These are phyloP conservation scores for Diachrysia chrysitis DNA, from an alignment of 2,888 invertebrate species.

Conservation along the genomic window DNA sequence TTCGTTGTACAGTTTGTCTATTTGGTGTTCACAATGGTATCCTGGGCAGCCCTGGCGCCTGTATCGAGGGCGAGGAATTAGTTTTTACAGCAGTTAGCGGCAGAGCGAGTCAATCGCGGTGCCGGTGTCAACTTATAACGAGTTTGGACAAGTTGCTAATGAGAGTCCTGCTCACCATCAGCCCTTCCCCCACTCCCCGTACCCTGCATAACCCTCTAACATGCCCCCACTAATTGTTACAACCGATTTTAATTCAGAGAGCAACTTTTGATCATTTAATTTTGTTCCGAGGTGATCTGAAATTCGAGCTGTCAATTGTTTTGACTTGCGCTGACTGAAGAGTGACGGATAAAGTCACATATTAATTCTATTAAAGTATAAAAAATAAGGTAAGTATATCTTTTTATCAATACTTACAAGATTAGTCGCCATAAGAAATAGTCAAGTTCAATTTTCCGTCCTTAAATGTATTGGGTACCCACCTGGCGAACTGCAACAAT, in stretches of 20 bases:
- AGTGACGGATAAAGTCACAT: background rate
- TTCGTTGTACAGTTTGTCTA: no score
- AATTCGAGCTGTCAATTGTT: conserved; percentile 36
- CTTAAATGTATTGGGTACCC: no score
- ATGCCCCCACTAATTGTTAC: conserved; percentile 57
- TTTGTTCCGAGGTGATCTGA: conserved; percentile 50
- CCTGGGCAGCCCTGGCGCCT: conserved; percentile 39
- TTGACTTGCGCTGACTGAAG: conserved; percentile 20
- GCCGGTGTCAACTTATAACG: conserved; percentile 79
- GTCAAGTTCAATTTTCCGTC: no score
- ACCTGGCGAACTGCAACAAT: no score
- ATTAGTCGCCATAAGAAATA: no score
- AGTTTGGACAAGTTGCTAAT: conserved; percentile 86
- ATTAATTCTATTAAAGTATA: background rate
- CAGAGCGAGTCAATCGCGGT: conserved; percentile 69
- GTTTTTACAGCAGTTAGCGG: conserved; percentile 67
- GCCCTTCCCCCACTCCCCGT: background rate
- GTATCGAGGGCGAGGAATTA: conserved; percentile 58
- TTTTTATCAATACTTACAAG: no score
- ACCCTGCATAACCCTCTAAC: conserved; percentile 36
- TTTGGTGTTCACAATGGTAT: no score
- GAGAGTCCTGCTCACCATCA: conserved; percentile 70
- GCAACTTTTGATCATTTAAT: conserved; percentile 57
- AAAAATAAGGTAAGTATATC: no score
- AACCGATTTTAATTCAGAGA: conserved; percentile 42